Conservation (phyloP, 2,113 vertebrate genomes). For the Rhinolophus ferrumequinum region DNA sequence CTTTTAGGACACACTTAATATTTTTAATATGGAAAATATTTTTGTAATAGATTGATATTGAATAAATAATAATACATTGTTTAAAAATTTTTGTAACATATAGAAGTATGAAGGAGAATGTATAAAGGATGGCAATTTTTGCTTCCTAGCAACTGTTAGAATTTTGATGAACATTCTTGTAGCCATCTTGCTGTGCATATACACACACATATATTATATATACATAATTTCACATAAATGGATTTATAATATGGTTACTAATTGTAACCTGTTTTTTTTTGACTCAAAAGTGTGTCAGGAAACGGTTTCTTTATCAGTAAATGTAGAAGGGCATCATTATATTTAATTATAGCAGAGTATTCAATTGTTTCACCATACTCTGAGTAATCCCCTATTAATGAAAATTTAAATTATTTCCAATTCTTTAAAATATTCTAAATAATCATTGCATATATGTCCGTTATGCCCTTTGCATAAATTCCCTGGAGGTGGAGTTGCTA, state of each 20-base stretch:
- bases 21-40: not conserved
- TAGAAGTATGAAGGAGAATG: slow-evolving; percentile 12
- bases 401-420: slow-evolving; percentile 38
- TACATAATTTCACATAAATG: slow-evolving; percentile 51
- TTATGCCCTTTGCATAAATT: not conserved
- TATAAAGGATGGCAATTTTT: slow-evolving; percentile 44
- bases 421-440: not conserved
- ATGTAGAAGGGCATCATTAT: not conserved
- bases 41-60: slow-evolving; percentile 19
- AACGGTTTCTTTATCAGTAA: slow-evolving; percentile 2
- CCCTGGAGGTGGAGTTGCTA: not conserved
- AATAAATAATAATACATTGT: not conserved
- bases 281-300: not conserved
- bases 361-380: not conserved
- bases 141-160: slow-evolving; percentile 38
- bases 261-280: slow-evolving; percentile 45
- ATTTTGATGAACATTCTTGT: slow-evolving; percentile 51
- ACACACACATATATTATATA: not conserved
- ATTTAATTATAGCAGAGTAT: slow-evolving; percentile 21
- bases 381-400: not conserved
- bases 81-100: slow-evolving; percentile 8
- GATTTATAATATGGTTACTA: slow-evolving; percentile 45
- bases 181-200: slow-evolving; percentile 45
- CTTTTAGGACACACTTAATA: slow-evolving; percentile 11
- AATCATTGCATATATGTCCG: not conserved